These are phyloP conservation scores for Ceratoteleas bidentatus DNA, from an alignment of 1,140 invertebrate species.

Conservation along the genomic window DNA sequence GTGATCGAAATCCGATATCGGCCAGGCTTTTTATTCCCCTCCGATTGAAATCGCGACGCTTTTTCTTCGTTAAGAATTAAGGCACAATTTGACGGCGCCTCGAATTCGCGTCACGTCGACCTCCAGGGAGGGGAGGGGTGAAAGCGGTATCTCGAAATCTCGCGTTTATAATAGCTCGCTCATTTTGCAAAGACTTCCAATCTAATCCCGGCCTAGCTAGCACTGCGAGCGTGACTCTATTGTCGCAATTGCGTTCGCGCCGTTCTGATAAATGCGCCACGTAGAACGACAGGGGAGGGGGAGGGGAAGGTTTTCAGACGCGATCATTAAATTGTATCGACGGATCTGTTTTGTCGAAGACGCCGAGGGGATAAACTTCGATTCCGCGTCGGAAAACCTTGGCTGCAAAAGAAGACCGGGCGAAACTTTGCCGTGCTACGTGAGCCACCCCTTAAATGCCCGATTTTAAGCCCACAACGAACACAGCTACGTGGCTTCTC, in stretches of 20 bases:
- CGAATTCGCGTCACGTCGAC: constrained; percentile 27
- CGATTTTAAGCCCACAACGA: constrained; percentile 68
- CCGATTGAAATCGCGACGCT: no score
- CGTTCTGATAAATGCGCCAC: constrained; percentile 64
- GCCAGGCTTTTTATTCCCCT: no score
- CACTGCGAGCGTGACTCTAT: constrained; percentile 21
- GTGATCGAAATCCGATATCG: no score
- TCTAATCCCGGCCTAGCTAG: constrained; percentile 32
- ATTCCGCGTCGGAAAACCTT: constrained; percentile 20
- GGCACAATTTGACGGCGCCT: neutral
- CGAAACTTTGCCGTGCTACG: constrained; percentile 72
- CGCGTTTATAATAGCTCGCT: constrained; percentile 27
- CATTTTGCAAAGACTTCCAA: constrained; percentile 27
- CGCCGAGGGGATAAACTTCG: constrained; percentile 53
- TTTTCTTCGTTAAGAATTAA: constrained; percentile 1
- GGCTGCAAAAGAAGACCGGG: constrained; percentile 32
- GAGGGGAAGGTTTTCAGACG: constrained; percentile 10
- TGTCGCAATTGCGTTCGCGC: constrained; percentile 42
- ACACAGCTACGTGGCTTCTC: constrained; percentile 41
- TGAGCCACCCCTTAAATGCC: constrained; percentile 75
- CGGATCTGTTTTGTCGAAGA: constrained; percentile 39
- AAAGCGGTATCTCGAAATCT: constrained; percentile 20
- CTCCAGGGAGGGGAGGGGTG: no score
- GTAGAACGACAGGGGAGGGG: constrained; percentile 16
- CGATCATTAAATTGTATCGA: constrained; percentile 73